phyloP scores from a whole-genome alignment of 2,888 invertebrate species.

The Spialia ferax region DNA sequence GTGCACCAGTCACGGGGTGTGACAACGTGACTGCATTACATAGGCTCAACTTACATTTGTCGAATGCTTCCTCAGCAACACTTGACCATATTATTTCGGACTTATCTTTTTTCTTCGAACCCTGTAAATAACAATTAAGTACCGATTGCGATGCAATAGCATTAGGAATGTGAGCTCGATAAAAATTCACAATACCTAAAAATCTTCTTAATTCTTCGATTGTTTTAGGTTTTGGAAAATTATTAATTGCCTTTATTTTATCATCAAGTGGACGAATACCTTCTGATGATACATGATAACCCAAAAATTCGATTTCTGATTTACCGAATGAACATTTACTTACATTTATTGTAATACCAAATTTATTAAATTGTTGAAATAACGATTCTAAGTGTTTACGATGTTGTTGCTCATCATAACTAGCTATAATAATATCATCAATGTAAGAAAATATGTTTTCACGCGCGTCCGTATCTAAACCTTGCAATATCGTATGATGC shows the following conservation, averaged over 20 bases:
- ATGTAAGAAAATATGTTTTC: neutral
- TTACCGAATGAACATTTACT: constrained; percentile 42
- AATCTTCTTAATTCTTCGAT: constrained; percentile 38
- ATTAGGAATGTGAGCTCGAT: constrained; percentile 12
- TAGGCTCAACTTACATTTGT: constrained; percentile 47
- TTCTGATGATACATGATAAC: constrained; percentile 29
- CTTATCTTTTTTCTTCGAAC: constrained; percentile 38
- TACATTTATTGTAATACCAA: constrained; percentile 43
- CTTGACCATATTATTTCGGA: constrained; percentile 45
- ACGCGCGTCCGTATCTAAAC: neutral
- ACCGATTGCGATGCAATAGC: constrained; percentile 18
- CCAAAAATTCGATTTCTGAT: constrained; percentile 39
- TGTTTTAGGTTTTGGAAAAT: constrained; percentile 40
- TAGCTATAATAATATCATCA: neutral
- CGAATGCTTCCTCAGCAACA: constrained; percentile 45
- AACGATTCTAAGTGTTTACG: constrained; percentile 19
- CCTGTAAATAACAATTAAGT: constrained; percentile 28
- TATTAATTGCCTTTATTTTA: constrained; percentile 42
- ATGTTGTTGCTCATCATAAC: constrained; percentile 2
- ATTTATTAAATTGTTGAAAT: constrained; percentile 18
- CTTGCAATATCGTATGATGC: neutral
- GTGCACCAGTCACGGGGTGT: constrained; percentile 48
- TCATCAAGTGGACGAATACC: constrained; percentile 34
- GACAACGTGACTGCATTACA: constrained; percentile 50
- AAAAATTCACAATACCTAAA: constrained; percentile 37